Conservation (phyloP, 2,113 vertebrate species). For the Entosphenus tridentatus region DNA sequence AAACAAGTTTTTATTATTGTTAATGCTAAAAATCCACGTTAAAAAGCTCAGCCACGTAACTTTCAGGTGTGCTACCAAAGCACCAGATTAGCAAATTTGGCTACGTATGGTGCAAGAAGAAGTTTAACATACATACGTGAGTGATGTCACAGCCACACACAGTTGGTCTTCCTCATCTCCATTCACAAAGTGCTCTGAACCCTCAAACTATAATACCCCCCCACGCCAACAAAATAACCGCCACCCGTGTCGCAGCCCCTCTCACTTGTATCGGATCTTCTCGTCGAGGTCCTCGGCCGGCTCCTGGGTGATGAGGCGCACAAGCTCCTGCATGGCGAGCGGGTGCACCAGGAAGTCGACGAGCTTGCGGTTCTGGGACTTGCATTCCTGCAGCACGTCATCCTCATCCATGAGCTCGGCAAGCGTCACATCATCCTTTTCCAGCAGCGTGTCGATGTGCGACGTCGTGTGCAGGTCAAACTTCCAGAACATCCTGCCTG, state of each 20-base stretch:
- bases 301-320: constrained; percentile 27
- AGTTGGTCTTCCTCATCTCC: too few species aligned
- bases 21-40: too few species aligned
- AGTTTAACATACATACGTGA: too few species aligned
- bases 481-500: constrained; percentile 30
- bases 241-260: not conserved
- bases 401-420: constrained; percentile 27
- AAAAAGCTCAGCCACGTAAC: too few species aligned
- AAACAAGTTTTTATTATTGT: too few species aligned
- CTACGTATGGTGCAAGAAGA: too few species aligned
- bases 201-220: too few species aligned
- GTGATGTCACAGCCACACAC: too few species aligned
- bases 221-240: too few species aligned
- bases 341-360: constrained; percentile 26
- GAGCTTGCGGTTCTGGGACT: constrained; percentile 25
- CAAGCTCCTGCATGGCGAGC: constrained; percentile 23
- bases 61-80: too few species aligned
- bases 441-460: constrained; percentile 26
- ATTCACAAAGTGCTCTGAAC: too few species aligned
- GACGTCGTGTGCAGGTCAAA: constrained; percentile 31
- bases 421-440: constrained; percentile 25
- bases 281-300: constrained; percentile 22
- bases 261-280: constrained; percentile 28
- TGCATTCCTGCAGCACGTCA: constrained; percentile 29
- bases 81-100: too few species aligned